These are phyloP conservation scores for Clistopyga incitator DNA, from an alignment of 2,888 invertebrate species.

Conservation along the genomic window DNA sequence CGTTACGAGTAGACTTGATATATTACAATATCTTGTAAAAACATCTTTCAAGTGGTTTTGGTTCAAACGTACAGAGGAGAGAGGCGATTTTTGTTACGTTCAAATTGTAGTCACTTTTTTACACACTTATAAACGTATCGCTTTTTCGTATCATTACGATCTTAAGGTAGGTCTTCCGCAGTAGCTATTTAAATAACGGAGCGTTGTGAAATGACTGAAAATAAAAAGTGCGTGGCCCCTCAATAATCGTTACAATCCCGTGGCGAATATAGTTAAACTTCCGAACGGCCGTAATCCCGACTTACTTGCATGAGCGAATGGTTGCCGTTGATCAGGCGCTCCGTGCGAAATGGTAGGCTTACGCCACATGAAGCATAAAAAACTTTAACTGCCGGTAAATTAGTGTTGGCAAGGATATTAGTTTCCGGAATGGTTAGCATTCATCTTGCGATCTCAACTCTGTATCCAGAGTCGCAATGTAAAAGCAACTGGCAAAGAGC, in stretches of 20 bases:
- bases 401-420: background rate
- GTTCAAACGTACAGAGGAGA: too few species aligned
- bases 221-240: too few species aligned
- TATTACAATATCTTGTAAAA: too few species aligned
- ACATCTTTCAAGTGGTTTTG: too few species aligned
- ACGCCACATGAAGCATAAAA: background rate
- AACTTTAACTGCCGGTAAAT: background rate
- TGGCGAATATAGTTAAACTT: background rate
- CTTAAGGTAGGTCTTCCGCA: too few species aligned
- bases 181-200: too few species aligned
- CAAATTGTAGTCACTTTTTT: too few species aligned
- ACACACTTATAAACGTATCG: too few species aligned
- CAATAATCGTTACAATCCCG: background rate
- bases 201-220: too few species aligned
- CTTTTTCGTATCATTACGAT: too few species aligned
- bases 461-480: background rate
- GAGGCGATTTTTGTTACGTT: too few species aligned
- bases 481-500: background rate
- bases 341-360: background rate
- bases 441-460: constrained; percentile 11
- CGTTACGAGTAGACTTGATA: background rate
- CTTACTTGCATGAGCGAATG: constrained; percentile 17
- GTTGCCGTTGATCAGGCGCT: constrained; percentile 40
- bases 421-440: constrained; percentile 12
- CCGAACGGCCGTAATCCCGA: background rate